These are phyloP conservation scores for Pangasius macronema DNA, from an alignment of 2,797 vertebrate genomes.

Conservation along the genomic window DNA sequence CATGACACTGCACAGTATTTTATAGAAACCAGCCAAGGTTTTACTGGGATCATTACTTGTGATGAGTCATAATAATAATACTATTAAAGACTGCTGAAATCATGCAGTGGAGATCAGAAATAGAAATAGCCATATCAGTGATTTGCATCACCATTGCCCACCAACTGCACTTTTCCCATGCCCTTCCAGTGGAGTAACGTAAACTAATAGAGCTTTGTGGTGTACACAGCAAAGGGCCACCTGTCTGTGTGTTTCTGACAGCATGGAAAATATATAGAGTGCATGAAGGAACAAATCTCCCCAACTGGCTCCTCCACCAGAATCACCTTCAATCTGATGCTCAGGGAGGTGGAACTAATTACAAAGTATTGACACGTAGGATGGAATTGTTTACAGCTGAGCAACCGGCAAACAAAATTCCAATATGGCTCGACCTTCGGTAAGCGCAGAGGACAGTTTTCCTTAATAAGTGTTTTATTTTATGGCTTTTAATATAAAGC, in stretches of 20 bases:
- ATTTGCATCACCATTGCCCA: slow-evolving; percentile 73
- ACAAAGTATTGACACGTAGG: slow-evolving; percentile 55
- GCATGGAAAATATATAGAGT: slow-evolving; percentile 43
- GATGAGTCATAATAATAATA: background rate
- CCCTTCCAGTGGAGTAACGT: background rate
- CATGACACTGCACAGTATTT: background rate
- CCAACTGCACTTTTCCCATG: slow-evolving; percentile 69
- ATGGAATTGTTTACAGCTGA: slow-evolving; percentile 51
- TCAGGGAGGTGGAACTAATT: slow-evolving; percentile 54
- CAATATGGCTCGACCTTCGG: slow-evolving; percentile 44
- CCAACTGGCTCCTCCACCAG: slow-evolving; percentile 13
- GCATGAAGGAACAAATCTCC: slow-evolving; percentile 37
- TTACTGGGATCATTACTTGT: background rate
- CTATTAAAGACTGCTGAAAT: background rate
- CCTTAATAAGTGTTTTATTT: slow-evolving; percentile 50
- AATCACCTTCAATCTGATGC: slow-evolving; percentile 39
- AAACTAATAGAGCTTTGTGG: background rate
- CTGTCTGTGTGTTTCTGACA: slow-evolving; percentile 30
- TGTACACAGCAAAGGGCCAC: slow-evolving; percentile 13
- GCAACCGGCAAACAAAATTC: slow-evolving; percentile 50
- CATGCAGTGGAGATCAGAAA: slow-evolving; percentile 49
- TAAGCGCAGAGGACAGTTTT: slow-evolving; percentile 46
- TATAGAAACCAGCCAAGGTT: background rate
- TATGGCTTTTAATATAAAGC: slow-evolving; percentile 32
- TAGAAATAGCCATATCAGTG: slow-evolving; percentile 72